Base-by-base conservation (phyloP, 2,797 vertebrate species). In the Triplophysa bombifrons region DNA sequence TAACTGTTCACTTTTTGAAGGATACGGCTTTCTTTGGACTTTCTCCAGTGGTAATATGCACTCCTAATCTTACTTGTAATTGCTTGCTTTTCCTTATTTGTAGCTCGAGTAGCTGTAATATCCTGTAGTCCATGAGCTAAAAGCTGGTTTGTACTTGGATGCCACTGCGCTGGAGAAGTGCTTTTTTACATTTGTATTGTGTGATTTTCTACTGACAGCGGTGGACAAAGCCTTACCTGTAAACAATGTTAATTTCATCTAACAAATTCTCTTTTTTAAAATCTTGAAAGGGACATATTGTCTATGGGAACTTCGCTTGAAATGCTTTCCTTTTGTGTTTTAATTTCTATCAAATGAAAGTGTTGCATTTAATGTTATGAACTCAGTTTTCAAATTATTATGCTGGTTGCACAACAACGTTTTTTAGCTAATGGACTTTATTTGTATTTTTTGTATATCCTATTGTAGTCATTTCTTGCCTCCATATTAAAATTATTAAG, bases 1-100 rank as follows among this genome's bases (percentile, higher is more conserved):
- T 98, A 98, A 98, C 96, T 95, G 92, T 94, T 98, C 95, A 95
- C 95, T 98, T 97, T 98, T 96, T 94, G 96, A 98, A 97, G 97
- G 96, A 96, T 94, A 96, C 91, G 95, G 96, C 96, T 93, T 98
- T 97, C 97, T 98, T 95, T 97, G 97, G 96, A 98, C 93, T 96
- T 97, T 96, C 63, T 65, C 96, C 95, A 98, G 96, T 94, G 90
- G 94, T 91, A 95, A 96, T 95, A 90, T 94, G 95, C 91, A 96
- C 93, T 96, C 92, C 96, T 97, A 96, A 97, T 97, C 93, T 95
- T 96, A 97, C 72, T 92, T 95, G 94, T 96, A 97, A 96, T 61
- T 98, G 96, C 95, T 97, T 99, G 96, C 95, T 97, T 97, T 95
- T 97, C 95, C 95, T 96, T 96, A 96, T 92, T 93, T 96, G 93